A percentile compares a stretch with the other conserved stretches of the same genome.
phyloP scores from a whole-genome alignment of 2,797 vertebrate species.

The Moxostoma hubbsi region DNA sequence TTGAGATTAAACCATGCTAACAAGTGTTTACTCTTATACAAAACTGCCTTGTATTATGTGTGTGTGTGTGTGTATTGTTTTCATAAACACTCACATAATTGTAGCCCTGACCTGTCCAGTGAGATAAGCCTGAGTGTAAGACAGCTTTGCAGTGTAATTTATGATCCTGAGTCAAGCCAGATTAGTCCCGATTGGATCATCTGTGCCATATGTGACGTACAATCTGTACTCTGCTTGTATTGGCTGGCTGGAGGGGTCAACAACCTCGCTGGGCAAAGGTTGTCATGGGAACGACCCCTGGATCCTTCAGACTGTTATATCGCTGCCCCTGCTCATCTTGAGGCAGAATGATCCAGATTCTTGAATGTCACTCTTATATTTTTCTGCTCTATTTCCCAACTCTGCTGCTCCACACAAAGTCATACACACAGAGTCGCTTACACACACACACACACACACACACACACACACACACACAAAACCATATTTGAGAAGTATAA shows the following conservation, averaged over 20 bases:
- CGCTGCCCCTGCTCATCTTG: slow-evolving; percentile 68
- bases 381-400: slow-evolving; percentile 82
- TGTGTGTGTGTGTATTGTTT: slow-evolving; percentile 20
- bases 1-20: slow-evolving; percentile 2
- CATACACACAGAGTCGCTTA: slow-evolving; percentile 5
- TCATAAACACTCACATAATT: slow-evolving; percentile 61
- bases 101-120: slow-evolving; percentile 48
- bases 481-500: slow-evolving; percentile 2
- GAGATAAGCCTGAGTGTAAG: slow-evolving; percentile 69
- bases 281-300: slow-evolving; percentile 86
- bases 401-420: slow-evolving; percentile 38
- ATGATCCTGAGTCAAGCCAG: slow-evolving; percentile 79
- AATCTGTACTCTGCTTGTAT: slow-evolving; percentile 72
- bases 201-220: slow-evolving; percentile 83
- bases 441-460: not conserved
- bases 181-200: slow-evolving; percentile 77
- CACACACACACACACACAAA: slow-evolving; percentile 25
- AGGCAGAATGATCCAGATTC: slow-evolving; percentile 74
- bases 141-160: slow-evolving; percentile 76
- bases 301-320: slow-evolving; percentile 69
- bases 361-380: slow-evolving; percentile 68
- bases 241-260: slow-evolving; percentile 71
- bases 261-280: slow-evolving; percentile 78
- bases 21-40: slow-evolving; percentile 19
- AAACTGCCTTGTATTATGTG: not conserved